phyloP scores from a whole-genome alignment of 1,140 invertebrate species.

The Periplaneta americana region DNA sequence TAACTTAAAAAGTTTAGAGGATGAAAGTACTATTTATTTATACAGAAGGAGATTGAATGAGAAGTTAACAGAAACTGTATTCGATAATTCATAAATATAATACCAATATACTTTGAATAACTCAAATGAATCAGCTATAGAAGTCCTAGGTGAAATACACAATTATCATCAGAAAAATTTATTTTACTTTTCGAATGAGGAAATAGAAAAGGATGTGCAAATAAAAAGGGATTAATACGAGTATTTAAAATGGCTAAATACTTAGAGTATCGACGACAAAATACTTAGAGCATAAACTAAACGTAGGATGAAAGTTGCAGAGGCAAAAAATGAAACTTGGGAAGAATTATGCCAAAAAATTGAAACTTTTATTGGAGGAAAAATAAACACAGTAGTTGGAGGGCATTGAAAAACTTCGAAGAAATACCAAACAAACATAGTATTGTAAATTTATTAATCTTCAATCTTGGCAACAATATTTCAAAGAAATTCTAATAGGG shows the following conservation, averaged over 20 bases:
- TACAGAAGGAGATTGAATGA: neutral
- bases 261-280: neutral
- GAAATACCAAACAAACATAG: neutral
- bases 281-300: neutral
- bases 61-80: neutral
- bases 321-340: neutral
- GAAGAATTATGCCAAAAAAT: neutral
- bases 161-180: neutral
- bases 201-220: neutral
- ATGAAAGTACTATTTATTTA: neutral
- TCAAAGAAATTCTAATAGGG: neutral
- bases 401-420: neutral
- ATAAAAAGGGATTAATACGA: neutral
- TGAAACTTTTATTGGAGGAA: neutral
- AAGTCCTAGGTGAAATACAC: too few relatives aligned
- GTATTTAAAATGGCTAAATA: neutral
- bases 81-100: neutral
- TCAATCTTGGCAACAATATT: neutral
- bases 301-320: neutral
- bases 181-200: neutral
- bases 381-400: neutral
- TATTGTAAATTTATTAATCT: too few relatives aligned
- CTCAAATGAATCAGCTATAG: neutral
- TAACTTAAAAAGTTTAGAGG: neutral
- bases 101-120: neutral